Evolutionary conservation across 2,113 vertebrate genomes (phyloP), one percentile per base, ranked within the genome.

Genomic region (Zapornia atra): DNA sequence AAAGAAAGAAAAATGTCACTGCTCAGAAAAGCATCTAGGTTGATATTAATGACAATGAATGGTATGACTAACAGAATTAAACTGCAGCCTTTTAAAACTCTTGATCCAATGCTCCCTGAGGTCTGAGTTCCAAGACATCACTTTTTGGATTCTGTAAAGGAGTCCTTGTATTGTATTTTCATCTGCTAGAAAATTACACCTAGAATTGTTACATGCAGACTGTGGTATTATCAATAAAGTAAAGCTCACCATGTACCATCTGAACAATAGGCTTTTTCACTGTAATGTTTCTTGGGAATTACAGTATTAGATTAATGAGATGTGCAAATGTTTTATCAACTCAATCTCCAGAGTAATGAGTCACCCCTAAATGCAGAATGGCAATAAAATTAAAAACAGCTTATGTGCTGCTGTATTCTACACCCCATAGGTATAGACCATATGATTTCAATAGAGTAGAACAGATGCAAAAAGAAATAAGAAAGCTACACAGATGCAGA

Each of bases 321-420:
- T 72, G 69, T 72, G 61, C 56, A 94, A 90, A 84, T 91, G 85
- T 94, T 95, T 94, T 91, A 96, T 93, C 83, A 92, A 79, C 88
- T 76, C 53, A 57, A 40, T 94, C 91, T 95, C 88, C 69, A 82
- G 94, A 92, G 83, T 53, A 92, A 68, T 92, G 88, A 96, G 72
- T 96, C 90, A 96, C 40, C 81, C 54, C 40, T 57, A 93, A 91
- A 86, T 15, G 22, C 44, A 72, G 53, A 91, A 84, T n/a, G 90
- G 80, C 57, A 91, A 69, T 60, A 84, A 84, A 83, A 96, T 68
- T 80, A 71, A 94, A 95, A 94, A 31, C 61, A 94, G 69, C 26
- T 84, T 81, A 71, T 18, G 28, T 72, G 56, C 61, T 92, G 44
- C 86, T 88, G 40, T 79, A 33, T 76, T 92, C 65, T 87, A 57